These are phyloP conservation scores for Caradrina kadenii DNA, from an alignment of 2,888 invertebrate genomes.

Conservation along the genomic window DNA sequence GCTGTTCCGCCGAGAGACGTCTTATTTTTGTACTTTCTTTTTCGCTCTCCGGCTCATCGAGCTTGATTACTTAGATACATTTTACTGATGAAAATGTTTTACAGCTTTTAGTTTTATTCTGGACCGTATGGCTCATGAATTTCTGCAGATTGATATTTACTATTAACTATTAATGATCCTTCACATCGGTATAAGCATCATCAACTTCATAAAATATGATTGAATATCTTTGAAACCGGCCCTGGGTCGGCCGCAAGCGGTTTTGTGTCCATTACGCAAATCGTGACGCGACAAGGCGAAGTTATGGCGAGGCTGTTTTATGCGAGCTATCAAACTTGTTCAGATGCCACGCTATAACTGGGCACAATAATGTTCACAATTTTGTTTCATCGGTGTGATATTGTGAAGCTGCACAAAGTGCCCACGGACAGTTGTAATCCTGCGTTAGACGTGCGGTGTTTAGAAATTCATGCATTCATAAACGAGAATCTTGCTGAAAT, in stretches of 20 bases:
- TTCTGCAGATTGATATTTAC: slow-evolving; percentile 46
- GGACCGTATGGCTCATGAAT: slow-evolving; percentile 29
- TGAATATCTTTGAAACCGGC: slow-evolving; percentile 67
- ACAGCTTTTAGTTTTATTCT: slow-evolving; percentile 30
- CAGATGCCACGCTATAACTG: slow-evolving; percentile 46
- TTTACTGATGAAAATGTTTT: slow-evolving; percentile 36
- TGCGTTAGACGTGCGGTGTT: slow-evolving; percentile 21
- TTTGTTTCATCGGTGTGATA: slow-evolving; percentile 43
- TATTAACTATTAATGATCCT: slow-evolving; percentile 47
- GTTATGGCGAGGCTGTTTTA: slow-evolving; percentile 62
- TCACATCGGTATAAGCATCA: slow-evolving; percentile 58
- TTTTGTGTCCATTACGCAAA: slow-evolving; percentile 70
- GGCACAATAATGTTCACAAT: slow-evolving; percentile 53
- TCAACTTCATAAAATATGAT: slow-evolving; percentile 67
- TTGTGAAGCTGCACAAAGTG: slow-evolving; percentile 38
- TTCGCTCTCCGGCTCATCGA: slow-evolving; percentile 65
- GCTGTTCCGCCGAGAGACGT: slow-evolving; percentile 62
- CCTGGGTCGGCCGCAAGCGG: slow-evolving; percentile 64
- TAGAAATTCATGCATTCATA: slow-evolving; percentile 26
- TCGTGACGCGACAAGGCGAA: slow-evolving; percentile 70
- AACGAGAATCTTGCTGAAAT: slow-evolving; percentile 9
- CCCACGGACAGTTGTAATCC: slow-evolving; percentile 14
- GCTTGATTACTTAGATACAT: slow-evolving; percentile 39
- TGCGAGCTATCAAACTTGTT: slow-evolving; percentile 61
- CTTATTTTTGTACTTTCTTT: slow-evolving; percentile 62